Evolutionary conservation across 2,797 vertebrate species (phyloP).

Genomic region (Malacoraja senta): DNA sequence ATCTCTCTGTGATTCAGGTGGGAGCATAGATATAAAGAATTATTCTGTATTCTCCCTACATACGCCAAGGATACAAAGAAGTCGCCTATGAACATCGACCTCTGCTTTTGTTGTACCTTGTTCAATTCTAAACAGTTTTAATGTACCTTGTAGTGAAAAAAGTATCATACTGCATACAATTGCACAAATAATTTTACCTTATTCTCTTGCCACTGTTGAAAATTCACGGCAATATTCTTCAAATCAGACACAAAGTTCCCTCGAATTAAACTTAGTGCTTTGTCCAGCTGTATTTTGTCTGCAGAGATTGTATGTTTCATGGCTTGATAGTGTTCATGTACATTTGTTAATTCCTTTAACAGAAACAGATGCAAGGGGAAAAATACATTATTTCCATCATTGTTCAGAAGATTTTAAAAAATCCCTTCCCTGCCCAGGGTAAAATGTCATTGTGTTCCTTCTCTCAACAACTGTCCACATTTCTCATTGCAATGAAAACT

Average conservation of each 20-base stretch:
- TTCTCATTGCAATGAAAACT: background rate
- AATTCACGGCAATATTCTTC: constrained; percentile 61
- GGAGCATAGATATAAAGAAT: background rate
- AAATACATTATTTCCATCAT: background rate
- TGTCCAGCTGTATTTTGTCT: constrained; percentile 51
- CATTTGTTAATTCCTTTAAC: constrained; percentile 76
- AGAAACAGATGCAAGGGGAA: background rate
- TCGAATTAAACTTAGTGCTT: constrained; percentile 64
- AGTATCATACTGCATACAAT: background rate
- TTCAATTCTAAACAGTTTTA: background rate
- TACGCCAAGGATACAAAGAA: background rate
- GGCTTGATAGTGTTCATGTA: constrained; percentile 76
- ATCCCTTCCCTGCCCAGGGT: too few species aligned
- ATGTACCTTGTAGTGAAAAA: background rate
- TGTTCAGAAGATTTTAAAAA: background rate
- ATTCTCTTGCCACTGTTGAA: constrained; percentile 70
- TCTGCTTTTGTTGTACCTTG: background rate
- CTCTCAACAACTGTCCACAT: background rate
- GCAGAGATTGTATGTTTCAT: constrained; percentile 65
- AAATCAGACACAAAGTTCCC: constrained; percentile 68
- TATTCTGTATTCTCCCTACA: background rate
- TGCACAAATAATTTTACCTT: constrained; percentile 49
- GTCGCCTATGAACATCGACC: background rate
- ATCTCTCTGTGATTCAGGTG: too few species aligned
- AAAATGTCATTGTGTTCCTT: background rate